phyloP scores from a whole-genome alignment of 2,888 invertebrate genomes.

The Eustalomyia histrio region DNA sequence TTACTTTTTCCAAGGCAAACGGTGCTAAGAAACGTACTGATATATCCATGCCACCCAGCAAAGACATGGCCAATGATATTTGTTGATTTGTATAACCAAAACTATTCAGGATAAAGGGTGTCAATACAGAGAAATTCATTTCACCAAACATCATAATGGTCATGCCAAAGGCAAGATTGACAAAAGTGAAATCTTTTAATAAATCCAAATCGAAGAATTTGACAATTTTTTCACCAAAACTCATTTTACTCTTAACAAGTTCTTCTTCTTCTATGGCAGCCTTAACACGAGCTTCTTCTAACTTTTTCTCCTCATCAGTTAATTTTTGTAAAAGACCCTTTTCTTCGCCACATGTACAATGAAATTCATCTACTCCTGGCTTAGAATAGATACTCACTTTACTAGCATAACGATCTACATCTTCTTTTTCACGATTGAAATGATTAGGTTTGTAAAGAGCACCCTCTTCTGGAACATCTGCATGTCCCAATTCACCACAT shows the following conservation, averaged over 20 bases:
- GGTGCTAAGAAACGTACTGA: conserved; percentile 84
- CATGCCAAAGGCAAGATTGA: conserved; percentile 86
- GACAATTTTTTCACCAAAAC: conserved; percentile 82
- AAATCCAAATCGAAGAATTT: conserved; percentile 86
- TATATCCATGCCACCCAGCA: conserved; percentile 85
- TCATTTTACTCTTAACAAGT: conserved; percentile 75
- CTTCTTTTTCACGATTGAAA: conserved; percentile 83
- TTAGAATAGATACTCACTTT: conserved; percentile 75
- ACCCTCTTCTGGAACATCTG: conserved; percentile 50
- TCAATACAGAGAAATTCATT: conserved; percentile 86
- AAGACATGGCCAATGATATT: conserved; percentile 85
- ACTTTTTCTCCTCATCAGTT: conserved; percentile 65
- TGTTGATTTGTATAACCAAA: conserved; percentile 82
- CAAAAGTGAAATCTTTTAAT: conserved; percentile 84
- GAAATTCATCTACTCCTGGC: conserved; percentile 69
- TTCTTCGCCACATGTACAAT: conserved; percentile 76
- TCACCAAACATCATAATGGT: conserved; percentile 87
- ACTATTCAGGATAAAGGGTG: conserved; percentile 86
- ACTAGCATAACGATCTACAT: conserved; percentile 73
- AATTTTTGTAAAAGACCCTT: conserved; percentile 72
- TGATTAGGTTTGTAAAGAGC: conserved; percentile 79
- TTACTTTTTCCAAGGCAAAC: conserved; percentile 84
- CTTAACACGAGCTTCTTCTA: conserved; percentile 63
- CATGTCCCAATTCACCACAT: conserved; percentile 35
- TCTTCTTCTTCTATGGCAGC: conserved; percentile 74